Percentiles rank a stretch among this genome's conserved stretches.
Evolutionary conservation across 2,888 invertebrate genomes (phyloP).

Genomic region (Tiliacea aurago): DNA sequence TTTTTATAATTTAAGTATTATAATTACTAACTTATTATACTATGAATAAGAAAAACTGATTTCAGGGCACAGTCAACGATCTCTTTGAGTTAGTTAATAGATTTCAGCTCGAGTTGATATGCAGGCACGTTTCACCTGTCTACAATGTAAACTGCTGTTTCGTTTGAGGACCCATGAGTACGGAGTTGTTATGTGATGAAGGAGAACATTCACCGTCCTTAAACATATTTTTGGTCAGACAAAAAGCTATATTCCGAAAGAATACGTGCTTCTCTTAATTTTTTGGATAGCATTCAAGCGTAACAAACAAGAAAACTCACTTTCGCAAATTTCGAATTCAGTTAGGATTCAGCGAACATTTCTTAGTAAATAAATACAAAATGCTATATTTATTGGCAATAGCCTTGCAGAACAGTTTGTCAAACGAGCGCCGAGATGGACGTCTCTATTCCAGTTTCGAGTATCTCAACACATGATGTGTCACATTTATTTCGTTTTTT

Average conservation of each 20-base stretch:
- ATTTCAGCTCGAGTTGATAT: neutral
- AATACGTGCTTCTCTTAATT: too few species aligned
- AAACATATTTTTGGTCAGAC: too few species aligned
- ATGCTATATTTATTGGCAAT: constrained; percentile 53
- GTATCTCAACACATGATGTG: constrained; percentile 59
- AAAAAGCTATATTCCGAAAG: too few species aligned
- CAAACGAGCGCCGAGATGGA: constrained; percentile 59
- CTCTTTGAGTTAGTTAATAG: neutral
- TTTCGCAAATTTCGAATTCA: too few species aligned
- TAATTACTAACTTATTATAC: constrained; percentile 10
- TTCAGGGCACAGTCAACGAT: neutral
- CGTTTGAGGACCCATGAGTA: neutral
- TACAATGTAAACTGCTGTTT: neutral
- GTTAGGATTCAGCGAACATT: constrained; percentile 36
- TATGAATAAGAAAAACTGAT: constrained; percentile 1
- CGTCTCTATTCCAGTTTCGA: constrained; percentile 66
- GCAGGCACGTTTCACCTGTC: neutral
- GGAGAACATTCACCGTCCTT: too few species aligned
- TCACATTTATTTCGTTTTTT: constrained; percentile 49
- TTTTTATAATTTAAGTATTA: constrained; percentile 43
- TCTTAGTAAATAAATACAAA: constrained; percentile 46
- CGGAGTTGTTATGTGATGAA: neutral
- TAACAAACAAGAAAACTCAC: too few species aligned
- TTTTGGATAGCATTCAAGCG: too few species aligned
- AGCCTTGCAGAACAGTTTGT: constrained; percentile 59